phyloP scores from a whole-genome alignment of 2,113 vertebrate genomes.

The Electrona antarctica region DNA sequence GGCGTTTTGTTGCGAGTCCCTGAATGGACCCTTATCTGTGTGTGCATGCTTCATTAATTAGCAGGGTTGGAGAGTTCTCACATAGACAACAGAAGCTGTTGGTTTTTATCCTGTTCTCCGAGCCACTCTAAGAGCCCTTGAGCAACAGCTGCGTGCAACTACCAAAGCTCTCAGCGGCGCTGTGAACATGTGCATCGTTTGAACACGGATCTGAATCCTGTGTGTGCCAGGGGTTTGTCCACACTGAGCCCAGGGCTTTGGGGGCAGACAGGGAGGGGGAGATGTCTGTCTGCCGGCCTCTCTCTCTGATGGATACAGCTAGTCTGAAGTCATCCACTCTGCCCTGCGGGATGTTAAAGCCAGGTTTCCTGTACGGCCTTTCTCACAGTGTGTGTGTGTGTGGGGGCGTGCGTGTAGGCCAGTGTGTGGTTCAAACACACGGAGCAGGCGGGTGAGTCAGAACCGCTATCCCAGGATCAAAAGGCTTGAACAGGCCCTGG shows the following conservation, averaged over 20 bases:
- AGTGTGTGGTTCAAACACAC: constrained; percentile 36
- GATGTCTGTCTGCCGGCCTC: constrained; percentile 2
- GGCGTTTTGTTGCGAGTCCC: too few species aligned
- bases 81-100: not conserved
- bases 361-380: constrained; percentile 48
- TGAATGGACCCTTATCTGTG: too few species aligned
- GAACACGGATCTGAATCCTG: constrained; percentile 48
- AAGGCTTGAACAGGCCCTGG: constrained; percentile 50
- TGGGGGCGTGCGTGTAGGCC: constrained; percentile 9
- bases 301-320: constrained; percentile 48
- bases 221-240: constrained; percentile 41
- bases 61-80: too few species aligned
- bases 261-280: not conserved
- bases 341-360: constrained; percentile 33
- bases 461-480: constrained; percentile 62
- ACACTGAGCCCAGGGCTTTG: constrained; percentile 64
- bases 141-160: constrained; percentile 64
- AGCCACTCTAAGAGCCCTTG: constrained; percentile 48
- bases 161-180: constrained; percentile 37
- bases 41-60: too few species aligned
- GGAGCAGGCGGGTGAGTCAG: constrained; percentile 57
- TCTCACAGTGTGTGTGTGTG: constrained; percentile 41
- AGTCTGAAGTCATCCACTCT: constrained; percentile 66
- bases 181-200: constrained; percentile 18
- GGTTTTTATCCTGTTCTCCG: constrained; percentile 33